phyloP scores from a whole-genome alignment of 2,888 invertebrate species.

The Nephrocerus scutellatus region DNA sequence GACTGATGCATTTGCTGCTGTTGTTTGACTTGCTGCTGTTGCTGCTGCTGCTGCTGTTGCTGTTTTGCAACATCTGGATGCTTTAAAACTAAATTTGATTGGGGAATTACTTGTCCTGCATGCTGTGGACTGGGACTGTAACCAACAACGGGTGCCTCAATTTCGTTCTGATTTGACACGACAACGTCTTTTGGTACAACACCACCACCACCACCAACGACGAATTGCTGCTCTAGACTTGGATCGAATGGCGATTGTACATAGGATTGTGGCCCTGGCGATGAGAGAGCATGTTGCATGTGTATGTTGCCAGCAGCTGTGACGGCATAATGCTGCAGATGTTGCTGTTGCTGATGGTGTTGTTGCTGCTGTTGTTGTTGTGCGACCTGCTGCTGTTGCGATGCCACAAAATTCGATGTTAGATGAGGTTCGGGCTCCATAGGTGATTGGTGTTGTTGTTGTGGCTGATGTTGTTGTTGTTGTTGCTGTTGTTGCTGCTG shows the following conservation, averaged over 20 bases:
- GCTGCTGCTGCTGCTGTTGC: slow-evolving; percentile 46
- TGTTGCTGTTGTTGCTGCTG: slow-evolving; percentile 22
- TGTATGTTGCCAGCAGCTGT: slow-evolving; percentile 36
- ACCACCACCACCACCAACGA: slow-evolving; percentile 33
- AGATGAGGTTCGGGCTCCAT: slow-evolving; percentile 33
- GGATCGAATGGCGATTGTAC: slow-evolving; percentile 49
- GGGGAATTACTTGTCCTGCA: slow-evolving; percentile 37
- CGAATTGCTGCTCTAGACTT: slow-evolving; percentile 48
- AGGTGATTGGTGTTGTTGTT: slow-evolving; percentile 27
- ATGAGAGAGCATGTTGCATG: slow-evolving; percentile 44
- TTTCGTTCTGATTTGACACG: slow-evolving; percentile 17
- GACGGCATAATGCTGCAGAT: slow-evolving; percentile 40
- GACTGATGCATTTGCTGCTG: slow-evolving; percentile 59
- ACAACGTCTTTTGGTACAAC: slow-evolving; percentile 25
- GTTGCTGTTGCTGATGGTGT: slow-evolving; percentile 30
- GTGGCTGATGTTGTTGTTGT: slow-evolving; percentile 26
- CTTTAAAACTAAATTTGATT: slow-evolving; percentile 32
- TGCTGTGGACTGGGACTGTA: slow-evolving; percentile 51
- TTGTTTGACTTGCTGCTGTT: slow-evolving; percentile 50
- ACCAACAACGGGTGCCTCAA: slow-evolving; percentile 43
- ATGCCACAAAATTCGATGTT: slow-evolving; percentile 43
- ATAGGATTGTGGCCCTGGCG: slow-evolving; percentile 38
- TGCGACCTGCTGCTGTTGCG: slow-evolving; percentile 33
- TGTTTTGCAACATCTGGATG: slow-evolving; percentile 43
- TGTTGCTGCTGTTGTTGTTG: slow-evolving; percentile 29